These are phyloP conservation scores for Drosophila kurseongensis DNA, from an alignment of 1,140 invertebrate genomes.

Conservation along the genomic window DNA sequence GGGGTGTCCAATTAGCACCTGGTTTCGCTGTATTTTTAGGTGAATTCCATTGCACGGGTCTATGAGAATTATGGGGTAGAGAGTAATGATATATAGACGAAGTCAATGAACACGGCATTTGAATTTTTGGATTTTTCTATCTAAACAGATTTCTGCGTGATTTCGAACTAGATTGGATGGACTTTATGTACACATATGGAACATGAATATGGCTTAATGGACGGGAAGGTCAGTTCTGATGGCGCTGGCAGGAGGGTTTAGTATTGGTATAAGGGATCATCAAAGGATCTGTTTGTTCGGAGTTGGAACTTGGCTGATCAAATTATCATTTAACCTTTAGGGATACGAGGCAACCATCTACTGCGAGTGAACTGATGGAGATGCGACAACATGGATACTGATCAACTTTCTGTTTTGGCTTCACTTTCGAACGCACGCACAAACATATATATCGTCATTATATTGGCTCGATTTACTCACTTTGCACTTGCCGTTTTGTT, in stretches of 20 bases:
- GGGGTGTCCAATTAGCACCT: constrained; percentile 91
- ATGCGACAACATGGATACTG: constrained; percentile 28
- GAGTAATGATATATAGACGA: constrained; percentile 82
- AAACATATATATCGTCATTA: constrained; percentile 35
- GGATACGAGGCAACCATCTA: constrained; percentile 10
- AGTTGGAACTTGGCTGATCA: constrained; percentile 7
- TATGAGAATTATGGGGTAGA: constrained; percentile 84
- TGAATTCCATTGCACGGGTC: constrained; percentile 93
- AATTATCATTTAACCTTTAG: not conserved
- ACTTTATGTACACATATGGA: constrained; percentile 64
- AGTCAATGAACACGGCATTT: constrained; percentile 73
- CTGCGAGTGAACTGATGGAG: constrained; percentile 17
- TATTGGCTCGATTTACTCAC: constrained; percentile 86
- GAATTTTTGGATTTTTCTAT: constrained; percentile 42
- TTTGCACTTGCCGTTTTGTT: constrained; percentile 91
- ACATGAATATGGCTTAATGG: constrained; percentile 49
- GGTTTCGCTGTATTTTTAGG: constrained; percentile 93
- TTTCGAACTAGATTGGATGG: constrained; percentile 44
- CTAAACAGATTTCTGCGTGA: constrained; percentile 52
- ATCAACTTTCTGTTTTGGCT: constrained; percentile 12
- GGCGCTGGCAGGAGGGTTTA: constrained; percentile 8
- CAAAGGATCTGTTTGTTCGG: constrained; percentile 6
- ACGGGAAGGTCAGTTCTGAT: constrained; percentile 9
- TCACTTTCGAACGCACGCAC: constrained; percentile 53
- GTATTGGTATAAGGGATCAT: constrained; percentile 14